Percentiles rank a stretch among this genome's conserved stretches.
Evolutionary conservation across 2,113 vertebrate species (phyloP).

Genomic region (Gymnocephalus cernua): DNA sequence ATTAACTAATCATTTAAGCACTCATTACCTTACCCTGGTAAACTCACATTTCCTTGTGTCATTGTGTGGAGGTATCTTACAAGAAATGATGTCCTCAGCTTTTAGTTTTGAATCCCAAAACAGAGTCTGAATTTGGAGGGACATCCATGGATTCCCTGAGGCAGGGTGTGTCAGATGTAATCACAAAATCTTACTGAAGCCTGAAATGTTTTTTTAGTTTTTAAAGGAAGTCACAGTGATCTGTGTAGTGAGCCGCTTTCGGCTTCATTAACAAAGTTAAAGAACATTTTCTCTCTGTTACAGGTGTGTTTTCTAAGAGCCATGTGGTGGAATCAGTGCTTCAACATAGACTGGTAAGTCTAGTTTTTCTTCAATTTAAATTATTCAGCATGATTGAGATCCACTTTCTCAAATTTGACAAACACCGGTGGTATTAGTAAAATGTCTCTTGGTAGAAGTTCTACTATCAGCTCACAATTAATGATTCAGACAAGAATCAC

Average conservation of each 20-base stretch:
- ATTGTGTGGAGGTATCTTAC: not conserved
- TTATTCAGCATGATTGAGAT: not conserved
- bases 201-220: not conserved
- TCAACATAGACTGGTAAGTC: slow-evolving; percentile 56
- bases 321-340: slow-evolving; percentile 35
- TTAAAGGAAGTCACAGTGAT: not conserved
- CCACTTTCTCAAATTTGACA: not conserved
- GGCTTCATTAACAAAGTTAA: slow-evolving; percentile 10
- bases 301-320: slow-evolving; percentile 50
- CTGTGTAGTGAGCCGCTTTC: not conserved
- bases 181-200: not conserved
- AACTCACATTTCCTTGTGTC: not conserved
- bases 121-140: not conserved
- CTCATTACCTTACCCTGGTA: not conserved
- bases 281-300: slow-evolving; percentile 11
- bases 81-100: not conserved
- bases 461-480: slow-evolving; percentile 13
- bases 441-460: slow-evolving; percentile 26
- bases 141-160: slow-evolving; percentile 3
- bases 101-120: slow-evolving; percentile 1
- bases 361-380: not conserved
- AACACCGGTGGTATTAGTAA: not conserved
- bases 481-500: slow-evolving; percentile 13
- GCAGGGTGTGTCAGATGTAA: not conserved
- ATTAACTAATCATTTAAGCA: not conserved